Evolutionary conservation across 2,797 vertebrate genomes (phyloP), one percentile per base, ranked within the genome.

Genomic region (Hirundo rustica): DNA sequence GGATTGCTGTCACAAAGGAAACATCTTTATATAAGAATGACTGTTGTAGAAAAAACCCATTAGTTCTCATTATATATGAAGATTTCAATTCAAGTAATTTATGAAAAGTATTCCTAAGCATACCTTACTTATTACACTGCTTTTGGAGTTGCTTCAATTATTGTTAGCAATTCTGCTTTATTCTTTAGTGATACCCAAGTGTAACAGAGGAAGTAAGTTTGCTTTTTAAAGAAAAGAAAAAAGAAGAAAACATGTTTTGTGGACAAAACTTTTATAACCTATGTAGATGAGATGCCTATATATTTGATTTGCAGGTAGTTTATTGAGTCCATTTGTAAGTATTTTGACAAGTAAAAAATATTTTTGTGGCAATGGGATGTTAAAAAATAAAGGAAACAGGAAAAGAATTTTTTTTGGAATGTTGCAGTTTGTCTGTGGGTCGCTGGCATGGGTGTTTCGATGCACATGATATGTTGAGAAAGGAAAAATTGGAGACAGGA

Each of bases 1-100:
- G 32, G 66, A 67, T 89, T 94, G 81, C 86, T 96, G 91, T 95
- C 95, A 94, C 70, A 93, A 82, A 85, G 61, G 91, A 93, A 95
- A 88, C 91, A 94, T 93, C 95, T 96, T 93, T 93, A 88, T 95
- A 21, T 44, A 82, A 68, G 85, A 91, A 55, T 10, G 30, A 18
- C 62, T 77, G 32, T 55, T 88, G 40, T 9, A 73, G 27, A 14
- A 79, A 32, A 81, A 58, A 12, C 2, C 1, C 21, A 30, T 57
- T 85, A 34, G 29, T 87, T 92, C 47, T 73, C 21, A 21, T 73
- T 94, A 10, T 71, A 44, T 38, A 65, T 10, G 32, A 89, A 64
- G 13, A 71, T 87, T 87, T 87, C 12, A 53, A 6, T 93, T 76
- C 48, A n/a, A 45, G 36, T 62, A 42, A 66, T 29, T 8, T 34